These are phyloP conservation scores for Brachyptera putata DNA, from an alignment of 2,888 invertebrate species.

Conservation along the genomic window DNA sequence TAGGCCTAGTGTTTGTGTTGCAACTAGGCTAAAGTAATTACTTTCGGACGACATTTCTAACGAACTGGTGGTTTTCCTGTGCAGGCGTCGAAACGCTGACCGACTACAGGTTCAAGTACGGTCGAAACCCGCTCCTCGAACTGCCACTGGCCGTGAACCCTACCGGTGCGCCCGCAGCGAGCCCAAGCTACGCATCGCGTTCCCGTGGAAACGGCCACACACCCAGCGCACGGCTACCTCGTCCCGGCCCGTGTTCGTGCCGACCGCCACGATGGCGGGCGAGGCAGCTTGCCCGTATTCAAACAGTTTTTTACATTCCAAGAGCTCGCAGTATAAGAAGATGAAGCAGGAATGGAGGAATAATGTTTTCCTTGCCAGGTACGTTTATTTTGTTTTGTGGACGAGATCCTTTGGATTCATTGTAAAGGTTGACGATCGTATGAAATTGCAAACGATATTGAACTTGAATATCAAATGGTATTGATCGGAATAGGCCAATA, in stretches of 20 bases:
- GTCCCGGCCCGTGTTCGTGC: conserved; percentile 49
- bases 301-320: conserved; percentile 97
- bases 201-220: conserved; percentile 78
- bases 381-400: conserved; percentile 32
- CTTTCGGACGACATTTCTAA: too few relatives aligned
- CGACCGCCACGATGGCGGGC: conserved; percentile 45
- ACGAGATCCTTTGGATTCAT: background rate
- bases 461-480: background rate
- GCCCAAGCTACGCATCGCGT: conserved; percentile 68
- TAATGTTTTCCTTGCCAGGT: conserved; percentile 93
- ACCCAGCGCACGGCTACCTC: conserved; percentile 70
- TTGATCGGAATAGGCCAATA: too few relatives aligned
- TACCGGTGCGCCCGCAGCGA: conserved; percentile 93
- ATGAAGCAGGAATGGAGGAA: conserved; percentile 99
- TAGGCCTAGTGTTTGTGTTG: too few relatives aligned
- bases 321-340: conserved; percentile 97
- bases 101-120: conserved; percentile 96
- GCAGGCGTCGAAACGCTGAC: conserved; percentile 89
- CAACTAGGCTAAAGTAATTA: too few relatives aligned
- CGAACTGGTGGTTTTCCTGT: too few relatives aligned
- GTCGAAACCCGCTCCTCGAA: conserved; percentile 91
- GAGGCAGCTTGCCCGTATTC: conserved; percentile 88
- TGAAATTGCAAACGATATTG: background rate
- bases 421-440: background rate
- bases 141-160: conserved; percentile 97